phyloP scores from a whole-genome alignment of 2,113 vertebrate genomes.

The Ondatra zibethicus region DNA sequence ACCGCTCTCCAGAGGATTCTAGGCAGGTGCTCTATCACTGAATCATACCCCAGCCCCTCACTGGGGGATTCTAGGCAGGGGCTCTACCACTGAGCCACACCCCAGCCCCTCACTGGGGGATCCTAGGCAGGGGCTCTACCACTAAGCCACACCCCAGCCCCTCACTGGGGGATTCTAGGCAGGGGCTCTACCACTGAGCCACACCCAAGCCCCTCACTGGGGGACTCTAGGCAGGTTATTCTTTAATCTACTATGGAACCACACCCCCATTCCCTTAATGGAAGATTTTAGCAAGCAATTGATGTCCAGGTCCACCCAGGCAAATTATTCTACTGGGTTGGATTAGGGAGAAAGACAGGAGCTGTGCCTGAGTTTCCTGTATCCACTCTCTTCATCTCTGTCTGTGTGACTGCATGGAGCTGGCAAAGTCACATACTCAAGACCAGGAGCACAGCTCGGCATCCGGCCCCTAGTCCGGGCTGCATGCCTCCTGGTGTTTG shows the following conservation, averaged over 20 bases:
- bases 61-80: too few species aligned
- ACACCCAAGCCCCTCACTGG: background rate
- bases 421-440: constrained; percentile 34
- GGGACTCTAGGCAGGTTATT: background rate
- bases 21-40: background rate
- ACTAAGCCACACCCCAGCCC: too few species aligned
- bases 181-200: background rate
- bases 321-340: constrained; percentile 60
- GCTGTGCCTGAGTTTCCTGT: background rate
- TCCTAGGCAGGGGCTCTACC: too few species aligned
- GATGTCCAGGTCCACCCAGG: background rate
- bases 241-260: background rate
- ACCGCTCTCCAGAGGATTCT: background rate
- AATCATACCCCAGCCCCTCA: too few species aligned
- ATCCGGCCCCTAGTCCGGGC: background rate
- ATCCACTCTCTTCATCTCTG: background rate
- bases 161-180: background rate
- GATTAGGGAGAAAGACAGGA: constrained; percentile 49
- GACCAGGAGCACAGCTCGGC: background rate
- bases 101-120: too few species aligned
- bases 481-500: constrained; percentile 26
- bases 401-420: background rate
- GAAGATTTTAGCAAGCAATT: background rate
- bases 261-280: background rate
- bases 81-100: too few species aligned